Conservation (phyloP, 2,888 invertebrate species). For the Eupeodes latifasciatus region DNA sequence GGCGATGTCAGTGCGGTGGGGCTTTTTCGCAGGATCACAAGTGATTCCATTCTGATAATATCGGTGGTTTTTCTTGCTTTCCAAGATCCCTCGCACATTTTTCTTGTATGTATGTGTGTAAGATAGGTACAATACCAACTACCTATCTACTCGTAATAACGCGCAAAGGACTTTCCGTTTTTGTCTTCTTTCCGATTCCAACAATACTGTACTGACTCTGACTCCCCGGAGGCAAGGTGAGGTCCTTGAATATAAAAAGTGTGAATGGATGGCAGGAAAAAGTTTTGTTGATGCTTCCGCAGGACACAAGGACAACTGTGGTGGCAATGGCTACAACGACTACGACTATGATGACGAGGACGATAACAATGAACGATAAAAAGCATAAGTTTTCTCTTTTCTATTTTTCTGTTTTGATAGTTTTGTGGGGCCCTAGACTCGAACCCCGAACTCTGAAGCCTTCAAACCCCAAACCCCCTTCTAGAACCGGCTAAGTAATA, state of each 20-base stretch:
- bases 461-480: background rate
- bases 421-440: slow-evolving; percentile 25
- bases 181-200: background rate
- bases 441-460: too few relatives aligned
- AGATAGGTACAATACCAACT: too few relatives aligned
- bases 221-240: slow-evolving; percentile 8
- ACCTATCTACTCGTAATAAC: background rate
- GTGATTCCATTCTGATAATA: slow-evolving; percentile 51
- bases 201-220: background rate
- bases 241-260: slow-evolving; percentile 29
- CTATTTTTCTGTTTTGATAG: slow-evolving; percentile 45
- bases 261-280: slow-evolving; percentile 33
- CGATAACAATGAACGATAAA: slow-evolving; percentile 60
- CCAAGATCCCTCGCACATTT: slow-evolving; percentile 49
- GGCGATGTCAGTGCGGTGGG: background rate
- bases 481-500: slow-evolving; percentile 10
- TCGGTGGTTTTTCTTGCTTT: slow-evolving; percentile 54
- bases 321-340: background rate
- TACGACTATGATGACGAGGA: background rate
- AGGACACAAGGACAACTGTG: slow-evolving; percentile 54
- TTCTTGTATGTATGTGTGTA: background rate
- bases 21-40: slow-evolving; percentile 45
- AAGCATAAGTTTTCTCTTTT: slow-evolving; percentile 52
- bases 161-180: slow-evolving; percentile 24
- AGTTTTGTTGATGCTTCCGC: slow-evolving; percentile 61